Conservation (phyloP, 1,140 invertebrate species). For the Halyomorpha halys region DNA sequence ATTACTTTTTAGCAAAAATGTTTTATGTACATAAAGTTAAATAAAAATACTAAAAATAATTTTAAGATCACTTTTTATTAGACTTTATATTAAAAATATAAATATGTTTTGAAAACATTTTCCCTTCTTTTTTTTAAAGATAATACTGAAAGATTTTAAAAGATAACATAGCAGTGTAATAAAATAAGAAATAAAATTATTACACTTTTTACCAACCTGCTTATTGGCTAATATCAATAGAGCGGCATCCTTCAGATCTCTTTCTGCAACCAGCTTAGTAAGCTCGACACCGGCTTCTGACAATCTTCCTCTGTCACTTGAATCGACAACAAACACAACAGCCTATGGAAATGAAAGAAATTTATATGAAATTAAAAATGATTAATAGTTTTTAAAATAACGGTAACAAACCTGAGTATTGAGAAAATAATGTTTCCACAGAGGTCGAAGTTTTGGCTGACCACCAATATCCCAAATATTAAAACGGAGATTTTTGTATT, state of each 20-base stretch:
- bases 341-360: conserved; percentile 33
- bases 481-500: conserved; percentile 48
- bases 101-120: neutral
- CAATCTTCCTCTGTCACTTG: conserved; percentile 40
- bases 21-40: neutral
- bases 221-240: conserved; percentile 48
- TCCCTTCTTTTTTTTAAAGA: too few relatives aligned
- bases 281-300: conserved; percentile 44
- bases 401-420: conserved; percentile 38
- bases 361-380: neutral
- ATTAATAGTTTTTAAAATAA: neutral
- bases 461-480: conserved; percentile 53
- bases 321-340: conserved; percentile 47
- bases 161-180: neutral
- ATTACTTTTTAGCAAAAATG: neutral
- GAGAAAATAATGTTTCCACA: conserved; percentile 50
- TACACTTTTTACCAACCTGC: conserved; percentile 35
- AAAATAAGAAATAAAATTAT: neutral
- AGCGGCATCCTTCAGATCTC: conserved; percentile 43
- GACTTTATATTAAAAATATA: neutral
- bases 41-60: neutral
- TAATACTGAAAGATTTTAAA: neutral
- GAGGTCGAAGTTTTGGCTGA: conserved; percentile 44
- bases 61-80: neutral
- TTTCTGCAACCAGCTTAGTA: conserved; percentile 42